Conservation (phyloP, 2,113 vertebrate genomes). For the Vulpes ferrilata region DNA sequence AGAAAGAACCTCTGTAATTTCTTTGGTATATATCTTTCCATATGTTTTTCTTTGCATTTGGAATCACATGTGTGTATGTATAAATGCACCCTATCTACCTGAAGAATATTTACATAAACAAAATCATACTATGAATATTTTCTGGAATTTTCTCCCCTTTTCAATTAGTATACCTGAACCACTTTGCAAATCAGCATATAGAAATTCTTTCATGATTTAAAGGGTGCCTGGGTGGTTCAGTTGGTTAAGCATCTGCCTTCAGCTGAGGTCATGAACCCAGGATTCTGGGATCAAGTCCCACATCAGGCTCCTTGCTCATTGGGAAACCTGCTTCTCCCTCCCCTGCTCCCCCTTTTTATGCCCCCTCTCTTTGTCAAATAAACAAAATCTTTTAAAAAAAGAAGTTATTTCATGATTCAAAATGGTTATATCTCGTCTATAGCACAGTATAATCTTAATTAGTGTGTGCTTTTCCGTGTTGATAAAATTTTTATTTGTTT, state of each 20-base stretch:
- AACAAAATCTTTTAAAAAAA: not conserved
- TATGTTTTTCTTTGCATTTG: not conserved
- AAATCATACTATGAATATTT: not conserved
- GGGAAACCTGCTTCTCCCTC: too few relatives aligned
- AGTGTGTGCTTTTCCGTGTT: not conserved
- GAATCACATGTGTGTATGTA: not conserved
- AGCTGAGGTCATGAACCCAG: too few relatives aligned
- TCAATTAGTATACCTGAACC: not conserved
- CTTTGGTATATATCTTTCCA: not conserved
- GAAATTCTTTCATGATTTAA: constrained; percentile 31
- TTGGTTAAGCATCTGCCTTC: too few relatives aligned
- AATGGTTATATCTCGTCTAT: not conserved
- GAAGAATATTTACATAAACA: not conserved
- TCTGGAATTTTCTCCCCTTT: not conserved
- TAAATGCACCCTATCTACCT: not conserved
- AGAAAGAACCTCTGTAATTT: not conserved
- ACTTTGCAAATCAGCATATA: not conserved
- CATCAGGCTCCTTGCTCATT: too few relatives aligned
- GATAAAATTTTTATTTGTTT: not conserved
- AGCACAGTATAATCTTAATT: not conserved
- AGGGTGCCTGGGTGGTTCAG: not conserved
- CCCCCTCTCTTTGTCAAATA: too few relatives aligned
- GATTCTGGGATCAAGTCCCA: too few relatives aligned
- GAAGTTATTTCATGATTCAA: constrained; percentile 26
- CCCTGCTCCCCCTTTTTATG: too few relatives aligned